Conservation (phyloP, 2,888 invertebrate species). For the Leptopilina syphax region DNA sequence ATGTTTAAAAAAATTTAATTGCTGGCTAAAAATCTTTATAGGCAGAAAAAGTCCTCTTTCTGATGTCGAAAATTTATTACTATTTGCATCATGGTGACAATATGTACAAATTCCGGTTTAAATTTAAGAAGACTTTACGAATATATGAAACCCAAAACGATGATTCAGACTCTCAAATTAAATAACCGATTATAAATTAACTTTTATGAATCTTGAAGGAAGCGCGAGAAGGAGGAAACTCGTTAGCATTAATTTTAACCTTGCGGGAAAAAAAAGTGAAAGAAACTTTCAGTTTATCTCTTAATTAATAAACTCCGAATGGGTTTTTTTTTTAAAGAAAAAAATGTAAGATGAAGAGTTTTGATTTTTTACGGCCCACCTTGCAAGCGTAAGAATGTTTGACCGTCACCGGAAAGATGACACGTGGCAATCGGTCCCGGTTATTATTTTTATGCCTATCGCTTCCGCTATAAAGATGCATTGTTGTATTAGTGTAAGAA, state of each 20-base stretch:
- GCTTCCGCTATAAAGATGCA: constrained; percentile 42
- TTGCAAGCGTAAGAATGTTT: constrained; percentile 36
- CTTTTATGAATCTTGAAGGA: background rate
- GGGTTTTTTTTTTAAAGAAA: background rate
- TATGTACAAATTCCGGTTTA: too few relatives aligned
- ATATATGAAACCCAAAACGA: background rate
- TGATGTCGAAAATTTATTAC: too few relatives aligned
- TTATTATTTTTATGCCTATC: constrained; percentile 45
- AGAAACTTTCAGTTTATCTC: background rate
- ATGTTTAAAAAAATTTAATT: background rate
- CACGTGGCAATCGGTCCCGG: constrained; percentile 43
- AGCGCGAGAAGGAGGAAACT: background rate
- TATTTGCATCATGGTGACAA: too few relatives aligned
- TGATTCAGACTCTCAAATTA: background rate
- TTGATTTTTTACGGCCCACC: constrained; percentile 36
- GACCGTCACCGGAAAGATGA: constrained; percentile 46
- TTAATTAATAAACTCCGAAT: constrained; percentile 9
- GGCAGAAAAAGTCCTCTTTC: background rate
- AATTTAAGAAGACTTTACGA: too few relatives aligned
- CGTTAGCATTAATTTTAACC: constrained; percentile 1
- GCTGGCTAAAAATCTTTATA: background rate
- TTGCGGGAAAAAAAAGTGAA: background rate
- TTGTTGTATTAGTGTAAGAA: constrained; percentile 21
- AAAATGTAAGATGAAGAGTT: constrained; percentile 17
- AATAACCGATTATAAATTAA: background rate